Evolutionary conservation across 2,797 vertebrate species (phyloP), one percentile per base, ranked within the genome.

Genomic region (Oreortyx pictus): DNA sequence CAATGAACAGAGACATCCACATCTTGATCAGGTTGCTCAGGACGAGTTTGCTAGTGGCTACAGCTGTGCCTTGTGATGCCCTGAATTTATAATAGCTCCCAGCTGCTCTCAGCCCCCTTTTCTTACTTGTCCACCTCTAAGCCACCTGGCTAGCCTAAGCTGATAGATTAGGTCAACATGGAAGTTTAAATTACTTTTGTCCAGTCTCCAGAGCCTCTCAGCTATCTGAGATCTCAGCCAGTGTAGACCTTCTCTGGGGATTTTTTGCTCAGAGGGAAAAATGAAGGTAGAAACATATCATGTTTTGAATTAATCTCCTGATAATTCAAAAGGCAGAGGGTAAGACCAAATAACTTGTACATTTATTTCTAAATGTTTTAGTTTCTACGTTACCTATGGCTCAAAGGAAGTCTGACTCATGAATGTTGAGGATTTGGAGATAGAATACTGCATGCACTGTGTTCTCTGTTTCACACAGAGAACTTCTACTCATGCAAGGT

Each of bases 351-450:
- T 88, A 85, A 72, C 62, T 91, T 88, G 18, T 33, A 59, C 31
- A 41, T 59, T 31, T 41, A 49, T 43, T 43, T 43, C 16, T 43
- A 43, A 43, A 43, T 43, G 43, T 43, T 16, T 43, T 43, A 43
- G 16, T 89, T 91, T 83, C 73, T 86, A 83, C 49, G 75, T 91
- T 91, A 92, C 82, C 89, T 82, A 89, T 89, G 85, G 35, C 92
- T 91, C 76, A 81, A 86, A 87, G 92, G 94, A 92, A 66, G 82
- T 83, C 80, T 94, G 93, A 93, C 73, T 92, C 37, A 37, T 37
- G 37, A 37, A 37, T 37, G 35, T 35, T 61, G 64, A 46, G 78
- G 39, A 20, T 18, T 81, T 90, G 76, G 71, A 49, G 57, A 82
- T 3, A 3, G 46, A 61, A 86, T 62, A 44, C 17, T 80, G 44